Evolutionary conservation across 2,888 invertebrate genomes (phyloP), one percentile per base, ranked within the genome.

Genomic region (Anorthoa munda): DNA sequence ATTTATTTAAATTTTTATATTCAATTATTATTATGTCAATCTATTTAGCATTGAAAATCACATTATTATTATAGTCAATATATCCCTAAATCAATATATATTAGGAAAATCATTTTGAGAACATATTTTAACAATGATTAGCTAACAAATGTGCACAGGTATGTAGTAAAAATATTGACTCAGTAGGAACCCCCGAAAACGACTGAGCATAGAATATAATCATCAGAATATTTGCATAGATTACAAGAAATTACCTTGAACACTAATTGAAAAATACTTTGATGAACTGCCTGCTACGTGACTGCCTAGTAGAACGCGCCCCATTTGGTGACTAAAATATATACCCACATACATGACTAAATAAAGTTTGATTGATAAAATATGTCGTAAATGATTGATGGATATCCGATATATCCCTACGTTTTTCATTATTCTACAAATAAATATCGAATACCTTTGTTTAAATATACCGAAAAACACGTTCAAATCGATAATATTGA

Each of bases 211-310:
- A 15, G 31, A 48, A 68, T 23, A 18, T 18, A 46, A 1, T 26
- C 4, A 64, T 21, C 26, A 45, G 17, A 56, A 56, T 72, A 61
- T 81, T 81, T 77, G 50, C 77, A 51, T 18, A 51, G 46, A 51
- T 13, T 3, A 46, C 31, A 76, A 51, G 18, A 75, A 7, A 50
- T 50, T 60, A 48, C 76, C 81, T 81, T 77, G 76, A 81, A 51
- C 46, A 59, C 26, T 53, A 31, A 81, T 58, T 60, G 7, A 77
- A 48, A 63, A 69, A 77, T 46, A 21, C n/a, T 46, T 17, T 11
- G 3, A 53, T 31, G 45, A 48, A 3, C n/a, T 17, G 51, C 15
- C 4, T 4, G 17, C 18, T 46, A 56, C 39, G 55, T 69, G 45
- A 45, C 39, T 26, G 12, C 11, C 21, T 45, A n/a, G 13, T 2